Evolutionary conservation across 2,113 vertebrate genomes (phyloP).

Genomic region (Etheostoma cragini): DNA sequence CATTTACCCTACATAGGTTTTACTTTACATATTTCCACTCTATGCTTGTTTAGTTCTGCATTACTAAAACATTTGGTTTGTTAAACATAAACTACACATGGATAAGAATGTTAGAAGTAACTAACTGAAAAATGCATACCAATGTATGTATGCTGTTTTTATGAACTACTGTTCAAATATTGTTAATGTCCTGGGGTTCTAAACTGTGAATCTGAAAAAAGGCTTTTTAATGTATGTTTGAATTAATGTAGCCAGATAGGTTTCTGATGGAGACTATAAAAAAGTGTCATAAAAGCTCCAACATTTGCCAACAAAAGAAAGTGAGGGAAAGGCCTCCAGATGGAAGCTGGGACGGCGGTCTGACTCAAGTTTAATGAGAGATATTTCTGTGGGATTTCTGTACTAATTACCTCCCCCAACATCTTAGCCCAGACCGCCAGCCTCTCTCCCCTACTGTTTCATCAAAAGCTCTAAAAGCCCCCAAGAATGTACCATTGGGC

Average conservation of each 20-base stretch:
- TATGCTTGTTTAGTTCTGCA: not conserved
- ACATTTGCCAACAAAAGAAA: conserved; percentile 64
- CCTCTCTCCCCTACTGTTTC: conserved; percentile 63
- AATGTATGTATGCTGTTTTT: conserved; percentile 50
- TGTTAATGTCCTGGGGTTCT: conserved; percentile 21
- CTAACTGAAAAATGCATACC: conserved; percentile 8
- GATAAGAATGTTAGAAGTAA: not conserved
- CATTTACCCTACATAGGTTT: not conserved
- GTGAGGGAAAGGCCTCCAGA: conserved; percentile 44
- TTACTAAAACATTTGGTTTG: conserved; percentile 1
- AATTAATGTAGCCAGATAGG: conserved; percentile 67
- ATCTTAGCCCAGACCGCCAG: conserved; percentile 51
- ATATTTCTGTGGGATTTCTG: conserved; percentile 76
- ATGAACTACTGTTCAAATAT: conserved; percentile 64
- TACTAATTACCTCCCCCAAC: conserved; percentile 71
- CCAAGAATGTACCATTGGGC: conserved; percentile 49
- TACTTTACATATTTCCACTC: not conserved
- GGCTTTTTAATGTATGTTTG: conserved; percentile 64
- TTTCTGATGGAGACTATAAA: conserved; percentile 64
- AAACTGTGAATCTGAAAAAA: conserved; percentile 48
- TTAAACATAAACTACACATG: not conserved
- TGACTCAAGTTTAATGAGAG: conserved; percentile 70
- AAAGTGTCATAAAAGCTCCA: conserved; percentile 58
- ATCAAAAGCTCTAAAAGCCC: conserved; percentile 56
- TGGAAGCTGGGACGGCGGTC: conserved; percentile 36